phyloP scores from a whole-genome alignment of 2,113 vertebrate species.

The Gadus chalcogrammus region DNA sequence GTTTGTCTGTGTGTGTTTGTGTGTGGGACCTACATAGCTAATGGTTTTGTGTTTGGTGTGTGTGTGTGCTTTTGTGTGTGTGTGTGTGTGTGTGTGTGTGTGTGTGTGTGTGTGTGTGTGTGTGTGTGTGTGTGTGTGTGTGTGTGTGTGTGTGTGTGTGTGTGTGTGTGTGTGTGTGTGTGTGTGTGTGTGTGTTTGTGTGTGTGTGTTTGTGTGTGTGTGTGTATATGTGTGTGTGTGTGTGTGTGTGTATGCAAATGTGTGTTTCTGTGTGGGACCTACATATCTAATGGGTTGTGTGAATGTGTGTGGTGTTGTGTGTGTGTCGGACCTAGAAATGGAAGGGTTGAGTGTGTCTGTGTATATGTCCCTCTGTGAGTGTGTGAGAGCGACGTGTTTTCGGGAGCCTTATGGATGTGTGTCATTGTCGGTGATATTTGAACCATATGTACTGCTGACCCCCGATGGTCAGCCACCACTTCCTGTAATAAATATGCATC shows the following conservation, averaged over 20 bases:
- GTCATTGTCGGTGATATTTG: conserved; percentile 46
- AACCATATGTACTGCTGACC: conserved; percentile 43
- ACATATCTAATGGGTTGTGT: no score
- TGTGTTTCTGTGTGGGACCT: neutral
- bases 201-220: no score
- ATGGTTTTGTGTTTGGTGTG: neutral
- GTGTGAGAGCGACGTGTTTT: conserved; percentile 1
- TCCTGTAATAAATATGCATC: conserved; percentile 11
- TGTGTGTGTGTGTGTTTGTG: no score
- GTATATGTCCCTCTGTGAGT: conserved; percentile 1
- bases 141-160: neutral
- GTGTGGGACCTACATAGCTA: no score
- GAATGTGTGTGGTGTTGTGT: no score
- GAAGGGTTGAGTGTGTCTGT: neutral
- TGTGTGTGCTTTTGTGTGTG: neutral
- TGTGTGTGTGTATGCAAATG: neutral
- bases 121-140: neutral
- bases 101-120: no score
- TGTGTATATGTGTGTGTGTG: neutral
- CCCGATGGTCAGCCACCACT: conserved; percentile 37
- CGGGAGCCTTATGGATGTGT: conserved; percentile 17
- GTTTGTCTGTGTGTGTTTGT: no score
- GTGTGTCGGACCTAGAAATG: no score
- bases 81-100: neutral
- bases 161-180: conserved; percentile 3